phyloP scores from a whole-genome alignment of 2,888 invertebrate genomes.

The Willowsia nigromaculata region DNA sequence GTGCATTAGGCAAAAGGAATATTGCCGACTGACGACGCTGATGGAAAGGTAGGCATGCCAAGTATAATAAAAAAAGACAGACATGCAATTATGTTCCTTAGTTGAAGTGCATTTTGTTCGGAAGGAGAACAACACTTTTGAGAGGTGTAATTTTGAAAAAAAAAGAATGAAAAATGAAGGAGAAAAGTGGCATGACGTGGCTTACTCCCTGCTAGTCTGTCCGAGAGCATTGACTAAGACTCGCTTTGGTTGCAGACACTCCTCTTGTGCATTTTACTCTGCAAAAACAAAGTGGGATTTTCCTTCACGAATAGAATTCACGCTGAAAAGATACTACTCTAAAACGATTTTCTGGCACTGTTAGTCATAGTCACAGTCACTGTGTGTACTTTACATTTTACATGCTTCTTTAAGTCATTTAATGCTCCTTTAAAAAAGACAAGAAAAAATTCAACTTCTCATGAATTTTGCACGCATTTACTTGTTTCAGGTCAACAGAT shows the following conservation, averaged over 20 bases:
- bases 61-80: constrained; percentile 21
- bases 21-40: background rate
- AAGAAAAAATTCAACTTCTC: background rate
- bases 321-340: background rate
- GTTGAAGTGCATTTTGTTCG: background rate
- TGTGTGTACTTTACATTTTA: background rate
- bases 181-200: background rate
- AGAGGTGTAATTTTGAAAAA: constrained; percentile 34
- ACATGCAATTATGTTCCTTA: constrained; percentile 50
- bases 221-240: background rate
- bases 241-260: background rate
- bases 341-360: background rate
- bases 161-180: background rate
- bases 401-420: background rate
- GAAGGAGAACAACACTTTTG: constrained; percentile 21
- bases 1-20: background rate
- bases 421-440: background rate
- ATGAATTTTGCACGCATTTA: background rate
- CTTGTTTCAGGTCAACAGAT: constrained; percentile 6
- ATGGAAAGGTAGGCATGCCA: background rate
- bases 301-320: background rate
- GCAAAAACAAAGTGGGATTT: background rate
- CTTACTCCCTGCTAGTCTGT: background rate
- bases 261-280: background rate
- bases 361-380: background rate